Conservation (phyloP, 2,888 invertebrate species). For the Stenchaetothrips biformis region DNA sequence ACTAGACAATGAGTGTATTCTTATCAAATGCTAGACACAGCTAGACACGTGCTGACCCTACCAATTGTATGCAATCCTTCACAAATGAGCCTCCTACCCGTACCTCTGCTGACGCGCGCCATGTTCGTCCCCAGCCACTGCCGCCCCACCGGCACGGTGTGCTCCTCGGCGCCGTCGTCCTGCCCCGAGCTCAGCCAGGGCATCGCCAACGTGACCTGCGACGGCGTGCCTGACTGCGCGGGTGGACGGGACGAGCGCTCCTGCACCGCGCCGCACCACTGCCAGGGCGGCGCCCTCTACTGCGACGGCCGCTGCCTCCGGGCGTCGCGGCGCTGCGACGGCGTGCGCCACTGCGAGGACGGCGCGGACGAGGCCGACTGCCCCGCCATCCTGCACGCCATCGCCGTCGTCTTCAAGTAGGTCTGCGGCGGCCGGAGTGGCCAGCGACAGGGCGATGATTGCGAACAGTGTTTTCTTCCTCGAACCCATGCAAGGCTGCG, state of each 20-base stretch:
- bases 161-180: background rate
- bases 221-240: constrained; percentile 41
- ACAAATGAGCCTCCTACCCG: background rate
- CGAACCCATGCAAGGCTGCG: too few relatives aligned
- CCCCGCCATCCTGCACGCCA: background rate
- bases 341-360: constrained; percentile 44
- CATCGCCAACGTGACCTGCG: constrained; percentile 27
- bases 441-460: too few relatives aligned
- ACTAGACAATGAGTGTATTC: too few relatives aligned
- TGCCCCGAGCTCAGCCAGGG: background rate
- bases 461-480: too few relatives aligned
- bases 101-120: background rate
- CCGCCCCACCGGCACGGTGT: background rate
- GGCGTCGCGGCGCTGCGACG: constrained; percentile 45
- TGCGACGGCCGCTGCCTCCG: constrained; percentile 45
- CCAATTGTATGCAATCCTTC: too few relatives aligned
- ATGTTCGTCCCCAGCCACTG: background rate
- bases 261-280: background rate
- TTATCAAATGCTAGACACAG: too few relatives aligned
- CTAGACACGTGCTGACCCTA: too few relatives aligned
- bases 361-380: background rate
- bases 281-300: background rate
- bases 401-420: constrained; percentile 34
- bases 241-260: background rate
- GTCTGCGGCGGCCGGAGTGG: background rate